Percentiles rank a stretch among this genome's conserved stretches.
These are phyloP conservation scores for Cordilura impudica DNA, from an alignment of 2,888 invertebrate genomes.

Conservation along the genomic window DNA sequence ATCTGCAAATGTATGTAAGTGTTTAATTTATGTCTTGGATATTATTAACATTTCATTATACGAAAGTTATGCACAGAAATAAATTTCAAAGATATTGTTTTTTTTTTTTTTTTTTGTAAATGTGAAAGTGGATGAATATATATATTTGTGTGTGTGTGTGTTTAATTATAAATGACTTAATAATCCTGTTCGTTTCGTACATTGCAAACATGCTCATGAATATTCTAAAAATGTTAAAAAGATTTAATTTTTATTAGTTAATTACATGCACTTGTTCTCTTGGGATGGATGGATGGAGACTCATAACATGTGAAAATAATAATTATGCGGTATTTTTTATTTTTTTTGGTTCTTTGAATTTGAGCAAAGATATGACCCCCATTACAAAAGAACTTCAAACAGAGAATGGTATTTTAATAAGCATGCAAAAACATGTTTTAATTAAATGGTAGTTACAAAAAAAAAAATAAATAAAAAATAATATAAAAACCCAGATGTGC, in stretches of 20 bases:
- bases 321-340: background rate
- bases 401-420: conserved; percentile 7
- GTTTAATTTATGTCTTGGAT: conserved; percentile 21
- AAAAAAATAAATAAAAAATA: background rate
- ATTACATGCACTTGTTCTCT: conserved; percentile 28
- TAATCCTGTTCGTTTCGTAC: background rate
- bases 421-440: conserved; percentile 13
- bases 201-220: conserved; percentile 43
- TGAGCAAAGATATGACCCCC: background rate
- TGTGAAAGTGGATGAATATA: too few relatives aligned
- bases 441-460: conserved; percentile 11
- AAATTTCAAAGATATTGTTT: too few relatives aligned
- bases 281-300: background rate
- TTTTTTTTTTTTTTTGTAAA: too few relatives aligned
- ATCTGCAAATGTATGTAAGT: too few relatives aligned
- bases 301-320: background rate
- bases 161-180: background rate
- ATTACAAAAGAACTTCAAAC: background rate
- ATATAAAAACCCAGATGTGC: background rate
- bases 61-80: too few relatives aligned
- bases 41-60: conserved; percentile 26
- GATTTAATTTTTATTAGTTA: conserved; percentile 45
- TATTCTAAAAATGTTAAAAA: conserved; percentile 47
- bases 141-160: too few relatives aligned
- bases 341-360: background rate